Evolutionary conservation across 2,888 invertebrate species (phyloP).

Genomic region (Synergus umbraculus): DNA sequence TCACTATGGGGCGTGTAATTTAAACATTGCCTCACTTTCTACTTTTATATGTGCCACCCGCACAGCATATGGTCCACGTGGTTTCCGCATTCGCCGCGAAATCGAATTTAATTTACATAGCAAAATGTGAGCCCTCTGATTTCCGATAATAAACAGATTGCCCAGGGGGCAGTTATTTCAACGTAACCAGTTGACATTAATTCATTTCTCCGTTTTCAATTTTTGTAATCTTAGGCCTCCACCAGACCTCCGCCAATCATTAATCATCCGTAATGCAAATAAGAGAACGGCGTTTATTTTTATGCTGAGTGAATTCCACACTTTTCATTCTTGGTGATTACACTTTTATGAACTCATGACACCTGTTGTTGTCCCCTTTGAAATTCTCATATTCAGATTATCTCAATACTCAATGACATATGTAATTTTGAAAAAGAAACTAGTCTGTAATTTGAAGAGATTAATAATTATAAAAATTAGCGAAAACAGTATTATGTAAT

Average conservation of each 20-base stretch:
- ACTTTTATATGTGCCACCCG: conserved; percentile 59
- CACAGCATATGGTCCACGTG: conserved; percentile 48
- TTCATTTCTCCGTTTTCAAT: conserved; percentile 35
- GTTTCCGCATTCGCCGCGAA: conserved; percentile 39
- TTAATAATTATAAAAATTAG: conserved; percentile 29
- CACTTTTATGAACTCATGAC: background rate
- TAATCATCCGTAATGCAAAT: conserved; percentile 39
- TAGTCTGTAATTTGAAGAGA: conserved; percentile 14
- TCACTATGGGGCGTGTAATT: conserved; percentile 69
- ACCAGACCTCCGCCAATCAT: background rate
- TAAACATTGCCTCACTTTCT: conserved; percentile 70
- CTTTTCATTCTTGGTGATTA: background rate
- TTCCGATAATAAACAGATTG: conserved; percentile 17
- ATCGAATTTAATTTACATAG: conserved; percentile 37
- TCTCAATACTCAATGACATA: background rate
- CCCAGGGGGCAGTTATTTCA: conserved; percentile 7
- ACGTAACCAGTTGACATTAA: conserved; percentile 20
- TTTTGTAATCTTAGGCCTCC: conserved; percentile 32
- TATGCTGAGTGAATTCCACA: conserved; percentile 1
- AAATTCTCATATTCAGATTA: background rate
- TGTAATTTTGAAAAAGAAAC: background rate
- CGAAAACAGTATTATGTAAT: conserved; percentile 34
- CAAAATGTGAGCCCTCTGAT: conserved; percentile 23
- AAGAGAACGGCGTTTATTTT: conserved; percentile 35
- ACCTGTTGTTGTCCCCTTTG: background rate